phyloP scores from a whole-genome alignment of 2,113 vertebrate genomes.

The Phasianus colchicus region DNA sequence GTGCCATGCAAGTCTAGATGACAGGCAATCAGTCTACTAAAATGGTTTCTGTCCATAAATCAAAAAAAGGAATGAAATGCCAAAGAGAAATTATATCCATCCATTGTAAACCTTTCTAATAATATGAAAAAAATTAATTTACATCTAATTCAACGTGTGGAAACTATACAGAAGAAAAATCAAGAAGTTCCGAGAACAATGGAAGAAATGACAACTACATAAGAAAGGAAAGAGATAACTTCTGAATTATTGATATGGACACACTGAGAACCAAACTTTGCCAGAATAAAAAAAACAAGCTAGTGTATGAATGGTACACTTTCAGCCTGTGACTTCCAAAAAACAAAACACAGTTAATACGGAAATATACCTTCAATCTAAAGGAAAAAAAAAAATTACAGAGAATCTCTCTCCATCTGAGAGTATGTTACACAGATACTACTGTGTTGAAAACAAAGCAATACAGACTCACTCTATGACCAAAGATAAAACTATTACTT shows the following conservation, averaged over 20 bases:
- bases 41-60: not conserved
- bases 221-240: not conserved
- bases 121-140: not conserved
- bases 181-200: not conserved
- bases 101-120: not conserved
- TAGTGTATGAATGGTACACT: not conserved
- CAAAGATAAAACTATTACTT: not conserved
- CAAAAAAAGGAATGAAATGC: not conserved
- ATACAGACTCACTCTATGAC: rapidly evolving
- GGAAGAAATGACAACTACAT: not conserved
- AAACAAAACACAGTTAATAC: not conserved
- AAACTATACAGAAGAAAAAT: not conserved
- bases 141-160: not conserved
- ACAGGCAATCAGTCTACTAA: not conserved
- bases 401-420: not conserved
- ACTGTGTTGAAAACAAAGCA: not conserved
- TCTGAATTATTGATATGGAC: not conserved
- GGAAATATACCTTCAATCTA: not conserved
- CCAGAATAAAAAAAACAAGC: not conserved
- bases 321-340: not conserved
- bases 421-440: not conserved
- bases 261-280: not conserved
- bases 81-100: not conserved
- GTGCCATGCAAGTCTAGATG: not conserved
- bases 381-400: not conserved